These are phyloP conservation scores for Cassiopea andromeda DNA, from an alignment of 30 jellyfish, hydroid and myxozoan genomes.

Conservation along the genomic window DNA sequence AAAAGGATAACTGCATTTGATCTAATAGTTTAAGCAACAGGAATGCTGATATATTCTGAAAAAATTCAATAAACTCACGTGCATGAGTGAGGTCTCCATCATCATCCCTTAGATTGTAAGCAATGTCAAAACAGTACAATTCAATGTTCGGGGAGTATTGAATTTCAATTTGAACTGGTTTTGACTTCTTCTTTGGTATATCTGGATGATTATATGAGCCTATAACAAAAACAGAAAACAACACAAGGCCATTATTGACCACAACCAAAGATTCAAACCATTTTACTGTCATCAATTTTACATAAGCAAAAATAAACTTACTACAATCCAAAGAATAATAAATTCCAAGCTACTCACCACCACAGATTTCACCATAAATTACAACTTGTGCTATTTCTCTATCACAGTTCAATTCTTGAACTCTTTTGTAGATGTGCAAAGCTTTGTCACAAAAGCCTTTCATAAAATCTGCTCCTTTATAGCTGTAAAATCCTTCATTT, in stretches of 20 bases:
- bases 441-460: slow-evolving; percentile 82
- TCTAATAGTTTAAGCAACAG: too few species aligned
- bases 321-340: too few species aligned
- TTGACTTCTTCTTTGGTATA: slow-evolving; percentile 32
- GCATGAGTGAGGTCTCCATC: slow-evolving; percentile 4
- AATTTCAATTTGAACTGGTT: slow-evolving; percentile 75
- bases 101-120: slow-evolving; percentile 32
- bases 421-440: slow-evolving; percentile 52
- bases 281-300: too few species aligned
- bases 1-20: too few species aligned
- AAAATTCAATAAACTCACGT: slow-evolving; percentile 10
- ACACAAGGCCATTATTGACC: neutral
- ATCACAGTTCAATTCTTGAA: slow-evolving; percentile 42
- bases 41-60: too few species aligned
- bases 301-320: too few species aligned
- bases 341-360: slow-evolving; percentile 66
- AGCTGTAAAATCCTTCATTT: slow-evolving; percentile 72
- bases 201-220: slow-evolving; percentile 27
- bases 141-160: slow-evolving; percentile 78
- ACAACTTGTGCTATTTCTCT: slow-evolving; percentile 68
- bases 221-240: neutral
- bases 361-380: slow-evolving; percentile 89
- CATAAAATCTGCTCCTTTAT: slow-evolving; percentile 73
- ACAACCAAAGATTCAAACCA: neutral
- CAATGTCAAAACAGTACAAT: slow-evolving; percentile 69